These are phyloP conservation scores for Branchipolynoe longqiensis DNA, from an alignment of 2,888 invertebrate genomes.

Conservation along the genomic window DNA sequence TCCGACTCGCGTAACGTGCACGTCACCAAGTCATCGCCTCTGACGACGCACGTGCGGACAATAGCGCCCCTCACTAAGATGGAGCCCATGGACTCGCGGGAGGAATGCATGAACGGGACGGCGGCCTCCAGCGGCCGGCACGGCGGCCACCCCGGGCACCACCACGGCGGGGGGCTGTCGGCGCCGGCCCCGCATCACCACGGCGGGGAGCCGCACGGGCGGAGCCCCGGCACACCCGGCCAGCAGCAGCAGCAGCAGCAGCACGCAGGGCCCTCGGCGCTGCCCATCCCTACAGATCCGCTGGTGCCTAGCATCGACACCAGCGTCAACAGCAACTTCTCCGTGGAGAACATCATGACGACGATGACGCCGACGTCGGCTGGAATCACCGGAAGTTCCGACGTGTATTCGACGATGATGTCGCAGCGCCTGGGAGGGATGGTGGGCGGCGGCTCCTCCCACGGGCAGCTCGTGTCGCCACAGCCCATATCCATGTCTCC, in stretches of 20 bases:
- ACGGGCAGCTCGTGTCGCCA: conserved; percentile 44
- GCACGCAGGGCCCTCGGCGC: conserved; percentile 65
- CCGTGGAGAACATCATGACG: conserved; percentile 79
- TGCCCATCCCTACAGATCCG: conserved; percentile 75
- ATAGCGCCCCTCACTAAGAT: conserved; percentile 71
- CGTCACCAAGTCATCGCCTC: conserved; percentile 20
- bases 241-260: conserved; percentile 67
- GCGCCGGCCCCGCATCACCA: conserved; percentile 51
- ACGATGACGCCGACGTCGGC: conserved; percentile 54
- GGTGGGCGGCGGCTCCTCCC: background rate
- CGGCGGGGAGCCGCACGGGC: conserved; percentile 69
- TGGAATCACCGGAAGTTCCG: conserved; percentile 32
- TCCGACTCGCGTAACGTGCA: background rate
- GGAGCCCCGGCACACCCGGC: conserved; percentile 73
- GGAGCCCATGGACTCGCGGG: conserved; percentile 74
- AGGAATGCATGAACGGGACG: conserved; percentile 64
- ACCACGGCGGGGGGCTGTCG: background rate
- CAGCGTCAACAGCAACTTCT: conserved; percentile 67
- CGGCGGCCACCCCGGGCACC: background rate
- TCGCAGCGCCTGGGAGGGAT: background rate
- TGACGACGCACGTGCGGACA: background rate
- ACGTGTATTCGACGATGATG: conserved; percentile 33
- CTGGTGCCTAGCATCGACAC: conserved; percentile 11
- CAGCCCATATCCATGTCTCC: conserved; percentile 55
- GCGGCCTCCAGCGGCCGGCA: background rate